Conservation (phyloP, 2,797 vertebrate genomes). For the Pangasius macronema region DNA sequence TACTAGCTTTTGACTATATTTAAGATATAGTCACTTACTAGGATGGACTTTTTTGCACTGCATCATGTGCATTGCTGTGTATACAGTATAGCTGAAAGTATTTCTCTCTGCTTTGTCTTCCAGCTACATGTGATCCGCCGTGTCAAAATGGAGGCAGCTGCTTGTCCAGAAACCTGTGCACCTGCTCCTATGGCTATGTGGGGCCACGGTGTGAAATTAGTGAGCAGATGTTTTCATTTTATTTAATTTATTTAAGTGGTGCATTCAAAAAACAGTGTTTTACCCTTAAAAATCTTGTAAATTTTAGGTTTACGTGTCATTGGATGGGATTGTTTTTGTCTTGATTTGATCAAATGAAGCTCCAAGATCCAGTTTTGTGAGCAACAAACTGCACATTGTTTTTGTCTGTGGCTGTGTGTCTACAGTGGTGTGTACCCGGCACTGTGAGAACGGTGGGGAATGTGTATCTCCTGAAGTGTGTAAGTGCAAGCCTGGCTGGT, state of each 20-base stretch:
- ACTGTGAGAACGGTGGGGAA: slow-evolving; percentile 89
- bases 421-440: slow-evolving; percentile 89
- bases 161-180: slow-evolving; percentile 84
- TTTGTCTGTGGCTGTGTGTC: slow-evolving; percentile 18
- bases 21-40: not conserved
- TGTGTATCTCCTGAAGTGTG: slow-evolving; percentile 86
- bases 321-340: not conserved
- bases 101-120: slow-evolving; percentile 34
- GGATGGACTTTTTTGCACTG: not conserved
- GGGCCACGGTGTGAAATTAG: slow-evolving; percentile 90
- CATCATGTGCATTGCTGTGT: not conserved
- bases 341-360: not conserved
- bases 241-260: not conserved
- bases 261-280: not conserved
- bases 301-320: not conserved
- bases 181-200: slow-evolving; percentile 89
- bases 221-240: slow-evolving; percentile 66
- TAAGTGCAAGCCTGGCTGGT: slow-evolving; percentile 84
- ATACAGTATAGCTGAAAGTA: not conserved
- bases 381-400: not conserved
- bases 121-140: slow-evolving; percentile 82
- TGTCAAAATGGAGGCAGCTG: slow-evolving; percentile 86
- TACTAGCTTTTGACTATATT: not conserved
- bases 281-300: not conserved
- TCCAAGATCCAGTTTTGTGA: not conserved